Percentiles rank a stretch among this genome's conserved stretches.
Evolutionary conservation across 2,113 vertebrate species (phyloP).

Genomic region (Phaethornis superciliosus): DNA sequence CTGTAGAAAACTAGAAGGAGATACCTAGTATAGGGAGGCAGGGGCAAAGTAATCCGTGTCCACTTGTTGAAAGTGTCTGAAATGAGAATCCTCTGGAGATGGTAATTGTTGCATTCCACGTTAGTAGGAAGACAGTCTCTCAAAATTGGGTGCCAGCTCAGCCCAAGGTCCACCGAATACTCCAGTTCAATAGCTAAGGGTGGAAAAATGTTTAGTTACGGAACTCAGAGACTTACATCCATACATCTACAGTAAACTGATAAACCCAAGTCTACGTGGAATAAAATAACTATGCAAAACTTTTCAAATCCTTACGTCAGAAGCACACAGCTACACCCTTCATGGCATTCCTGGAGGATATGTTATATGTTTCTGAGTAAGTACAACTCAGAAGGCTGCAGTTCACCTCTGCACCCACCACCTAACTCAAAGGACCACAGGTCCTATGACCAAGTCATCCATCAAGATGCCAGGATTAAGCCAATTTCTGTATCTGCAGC

Average conservation of each 20-base stretch:
- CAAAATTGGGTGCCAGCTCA: constrained; percentile 90
- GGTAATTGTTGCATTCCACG: constrained; percentile 90
- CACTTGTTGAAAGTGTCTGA: constrained; percentile 98
- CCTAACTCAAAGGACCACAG: background rate
- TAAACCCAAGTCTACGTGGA: background rate
- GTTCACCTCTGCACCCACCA: accelerated
- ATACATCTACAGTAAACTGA: background rate
- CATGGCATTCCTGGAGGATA: background rate
- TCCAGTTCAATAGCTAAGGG: constrained; percentile 91
- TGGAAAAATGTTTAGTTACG: constrained; percentile 5
- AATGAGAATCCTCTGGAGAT: constrained; percentile 90
- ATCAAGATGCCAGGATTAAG: background rate
- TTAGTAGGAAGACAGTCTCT: constrained; percentile 94
- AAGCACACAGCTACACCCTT: background rate
- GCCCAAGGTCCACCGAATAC: constrained; percentile 93
- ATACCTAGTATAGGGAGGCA: constrained; percentile 93
- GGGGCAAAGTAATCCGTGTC: constrained; percentile 91
- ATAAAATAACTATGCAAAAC: background rate
- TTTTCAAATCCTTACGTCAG: background rate
- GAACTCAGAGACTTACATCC: background rate
- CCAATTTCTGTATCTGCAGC: background rate
- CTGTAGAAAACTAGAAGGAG: background rate
- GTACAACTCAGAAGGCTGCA: background rate
- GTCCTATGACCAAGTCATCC: background rate
- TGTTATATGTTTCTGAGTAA: background rate